Percentiles rank a stretch among this genome's conserved stretches.
Evolutionary conservation across 2,797 vertebrate genomes (phyloP).

Genomic region (Sphenodon punctatus): DNA sequence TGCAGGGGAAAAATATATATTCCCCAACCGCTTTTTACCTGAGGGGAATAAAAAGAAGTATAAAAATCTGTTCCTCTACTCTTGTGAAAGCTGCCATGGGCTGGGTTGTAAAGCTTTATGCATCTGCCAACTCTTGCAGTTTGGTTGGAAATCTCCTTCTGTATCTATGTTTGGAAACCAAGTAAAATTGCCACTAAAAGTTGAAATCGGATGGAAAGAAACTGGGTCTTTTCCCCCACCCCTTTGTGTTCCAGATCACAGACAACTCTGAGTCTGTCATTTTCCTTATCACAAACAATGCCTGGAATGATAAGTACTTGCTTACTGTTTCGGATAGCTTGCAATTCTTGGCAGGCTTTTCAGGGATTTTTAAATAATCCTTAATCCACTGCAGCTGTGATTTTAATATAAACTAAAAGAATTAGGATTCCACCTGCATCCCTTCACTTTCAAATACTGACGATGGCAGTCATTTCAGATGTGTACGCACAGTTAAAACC

Average conservation of each 20-base stretch:
- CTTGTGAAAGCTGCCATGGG: neutral
- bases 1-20: neutral
- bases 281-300: conserved; percentile 23
- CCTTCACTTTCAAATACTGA: conserved; percentile 61
- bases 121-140: neutral
- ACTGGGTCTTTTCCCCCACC: neutral
- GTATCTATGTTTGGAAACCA: neutral
- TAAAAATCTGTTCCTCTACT: neutral
- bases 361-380: conserved; percentile 56
- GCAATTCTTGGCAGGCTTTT: conserved; percentile 43
- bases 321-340: conserved; percentile 36
- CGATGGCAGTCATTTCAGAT: too few species aligned
- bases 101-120: neutral
- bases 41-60: neutral
- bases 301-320: conserved; percentile 35
- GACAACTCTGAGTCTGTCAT: conserved; percentile 12
- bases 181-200: conserved; percentile 12
- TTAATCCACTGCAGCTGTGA: conserved; percentile 55
- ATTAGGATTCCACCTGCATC: conserved; percentile 42
- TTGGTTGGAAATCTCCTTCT: neutral
- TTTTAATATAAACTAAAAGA: conserved; percentile 27
- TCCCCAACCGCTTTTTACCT: neutral
- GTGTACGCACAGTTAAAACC: too few species aligned
- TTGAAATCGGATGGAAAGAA: neutral
- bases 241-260: conserved; percentile 11